These are phyloP conservation scores for Pterostichus madidus DNA, from an alignment of 2,888 invertebrate genomes.

Conservation along the genomic window DNA sequence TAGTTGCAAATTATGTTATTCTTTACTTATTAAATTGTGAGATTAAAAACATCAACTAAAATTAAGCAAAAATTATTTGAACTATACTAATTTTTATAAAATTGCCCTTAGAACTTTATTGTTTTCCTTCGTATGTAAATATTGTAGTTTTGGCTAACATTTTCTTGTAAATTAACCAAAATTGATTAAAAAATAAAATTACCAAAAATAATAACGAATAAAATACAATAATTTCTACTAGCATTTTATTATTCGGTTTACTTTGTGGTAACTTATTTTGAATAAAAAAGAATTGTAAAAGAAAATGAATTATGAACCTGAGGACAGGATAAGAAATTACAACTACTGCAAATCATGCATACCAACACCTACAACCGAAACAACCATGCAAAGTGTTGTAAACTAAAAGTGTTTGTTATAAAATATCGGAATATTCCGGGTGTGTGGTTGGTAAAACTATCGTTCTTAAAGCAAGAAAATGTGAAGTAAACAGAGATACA, in stretches of 20 bases:
- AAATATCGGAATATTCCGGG: conserved; percentile 6
- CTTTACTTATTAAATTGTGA: neutral
- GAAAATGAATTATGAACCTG: neutral
- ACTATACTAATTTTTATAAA: no score
- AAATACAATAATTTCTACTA: no score
- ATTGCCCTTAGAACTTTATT: neutral
- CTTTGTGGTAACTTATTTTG: neutral
- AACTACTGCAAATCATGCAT: conserved; percentile 22
- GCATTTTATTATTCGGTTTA: neutral
- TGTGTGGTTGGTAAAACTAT: conserved; percentile 9
- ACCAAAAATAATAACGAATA: conserved; percentile 14
- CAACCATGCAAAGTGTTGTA: conserved; percentile 31
- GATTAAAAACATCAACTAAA: neutral
- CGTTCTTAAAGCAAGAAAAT: conserved; percentile 49
- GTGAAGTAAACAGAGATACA: conserved; percentile 54
- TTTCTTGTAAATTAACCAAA: neutral
- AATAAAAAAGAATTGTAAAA: neutral
- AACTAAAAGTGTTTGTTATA: conserved; percentile 9
- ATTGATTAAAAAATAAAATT: neutral
- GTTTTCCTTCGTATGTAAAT: neutral
- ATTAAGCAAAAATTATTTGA: neutral
- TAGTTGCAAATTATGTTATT: no score
- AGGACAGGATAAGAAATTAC: conserved; percentile 1
- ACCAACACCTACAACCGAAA: conserved; percentile 35
- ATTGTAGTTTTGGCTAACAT: neutral